These are phyloP conservation scores for Drosophila equinoxialis DNA, from an alignment of 1,140 invertebrate genomes.

Conservation along the genomic window DNA sequence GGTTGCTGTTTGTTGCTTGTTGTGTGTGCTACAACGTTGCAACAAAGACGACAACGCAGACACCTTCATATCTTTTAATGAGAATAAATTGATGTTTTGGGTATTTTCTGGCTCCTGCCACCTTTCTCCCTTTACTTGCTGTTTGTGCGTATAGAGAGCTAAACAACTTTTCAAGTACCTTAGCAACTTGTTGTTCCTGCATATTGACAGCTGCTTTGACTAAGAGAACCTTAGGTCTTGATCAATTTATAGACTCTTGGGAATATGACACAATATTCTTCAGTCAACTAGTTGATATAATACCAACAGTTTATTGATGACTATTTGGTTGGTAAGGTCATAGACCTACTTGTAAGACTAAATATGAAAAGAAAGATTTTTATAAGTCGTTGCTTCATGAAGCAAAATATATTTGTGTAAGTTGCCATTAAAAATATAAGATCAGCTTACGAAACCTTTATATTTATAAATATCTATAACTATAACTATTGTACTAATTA, in stretches of 20 bases:
- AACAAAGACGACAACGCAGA: slow-evolving; percentile 66
- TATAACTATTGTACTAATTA: too few species aligned
- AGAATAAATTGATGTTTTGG: slow-evolving; percentile 82
- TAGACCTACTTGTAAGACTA: background rate
- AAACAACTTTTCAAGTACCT: slow-evolving; percentile 23
- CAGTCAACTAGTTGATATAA: slow-evolving; percentile 19
- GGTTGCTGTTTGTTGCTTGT: background rate
- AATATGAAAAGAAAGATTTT: background rate
- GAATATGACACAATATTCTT: slow-evolving; percentile 21
- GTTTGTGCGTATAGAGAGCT: background rate
- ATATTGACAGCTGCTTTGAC: slow-evolving; percentile 58
- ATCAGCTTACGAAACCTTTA: too few species aligned
- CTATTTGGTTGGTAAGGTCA: background rate
- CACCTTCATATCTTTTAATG: slow-evolving; percentile 81
- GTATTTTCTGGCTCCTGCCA: slow-evolving; percentile 71
- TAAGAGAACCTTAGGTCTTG: slow-evolving; percentile 60
- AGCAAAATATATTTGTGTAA: too few species aligned
- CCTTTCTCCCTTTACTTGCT: slow-evolving; percentile 38
- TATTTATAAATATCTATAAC: too few species aligned
- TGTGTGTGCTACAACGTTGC: slow-evolving; percentile 21
- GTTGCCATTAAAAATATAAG: too few species aligned
- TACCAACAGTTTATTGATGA: slow-evolving; percentile 53
- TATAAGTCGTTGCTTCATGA: too few species aligned
- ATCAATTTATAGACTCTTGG: slow-evolving; percentile 53
- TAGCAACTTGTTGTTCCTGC: slow-evolving; percentile 28